phyloP scores from a whole-genome alignment of 2,888 invertebrate species.

The Tanytarsus gracilentus region DNA sequence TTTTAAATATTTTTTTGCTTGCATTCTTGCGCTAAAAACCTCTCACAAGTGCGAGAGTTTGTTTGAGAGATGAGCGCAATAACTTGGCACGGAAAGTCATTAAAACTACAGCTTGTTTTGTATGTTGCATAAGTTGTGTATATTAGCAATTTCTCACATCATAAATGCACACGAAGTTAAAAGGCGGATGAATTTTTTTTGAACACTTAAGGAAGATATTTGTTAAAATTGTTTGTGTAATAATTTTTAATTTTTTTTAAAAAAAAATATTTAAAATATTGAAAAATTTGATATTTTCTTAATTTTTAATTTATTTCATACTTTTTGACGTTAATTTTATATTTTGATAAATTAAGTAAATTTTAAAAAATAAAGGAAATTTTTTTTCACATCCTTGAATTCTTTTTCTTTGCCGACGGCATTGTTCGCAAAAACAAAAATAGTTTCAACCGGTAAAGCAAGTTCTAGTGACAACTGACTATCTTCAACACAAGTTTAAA shows the following conservation, averaged over 20 bases:
- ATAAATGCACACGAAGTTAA: too few relatives aligned
- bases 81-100: slow-evolving; percentile 12
- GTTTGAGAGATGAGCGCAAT: neutral
- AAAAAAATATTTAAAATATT: neutral
- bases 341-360: too few relatives aligned
- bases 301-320: too few relatives aligned
- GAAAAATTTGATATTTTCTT: too few relatives aligned
- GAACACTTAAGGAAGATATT: too few relatives aligned
- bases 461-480: slow-evolving; percentile 1
- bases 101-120: neutral
- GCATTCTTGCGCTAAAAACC: neutral
- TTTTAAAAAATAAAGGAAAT: too few relatives aligned
- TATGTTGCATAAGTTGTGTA: slow-evolving; percentile 8
- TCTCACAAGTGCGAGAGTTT: neutral
- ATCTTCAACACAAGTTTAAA: neutral
- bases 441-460: slow-evolving; percentile 2
- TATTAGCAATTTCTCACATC: slow-evolving; percentile 5
- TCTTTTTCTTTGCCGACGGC: slow-evolving; percentile 11
- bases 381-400: too few relatives aligned
- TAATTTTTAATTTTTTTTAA: neutral
- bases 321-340: too few relatives aligned
- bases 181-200: too few relatives aligned
- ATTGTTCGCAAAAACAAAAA: neutral
- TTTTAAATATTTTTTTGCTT: too few relatives aligned
- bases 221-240: too few relatives aligned